Conservation (phyloP, 2,113 vertebrate species). For the Felis catus region DNA sequence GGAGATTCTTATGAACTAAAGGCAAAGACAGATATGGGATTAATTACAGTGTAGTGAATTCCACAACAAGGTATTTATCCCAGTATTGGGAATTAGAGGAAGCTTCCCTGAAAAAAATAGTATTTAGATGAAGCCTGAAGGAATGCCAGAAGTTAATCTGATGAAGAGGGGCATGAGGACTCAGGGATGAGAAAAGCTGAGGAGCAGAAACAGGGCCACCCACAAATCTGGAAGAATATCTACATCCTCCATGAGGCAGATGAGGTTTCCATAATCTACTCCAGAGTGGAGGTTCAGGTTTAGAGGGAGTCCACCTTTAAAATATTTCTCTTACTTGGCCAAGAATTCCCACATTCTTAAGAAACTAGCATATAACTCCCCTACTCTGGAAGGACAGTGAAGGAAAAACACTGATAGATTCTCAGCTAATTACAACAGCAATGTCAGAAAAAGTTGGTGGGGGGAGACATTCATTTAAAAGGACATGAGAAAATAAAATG, state of each 20-base stretch:
- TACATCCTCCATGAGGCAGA: neutral
- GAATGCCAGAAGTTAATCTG: neutral
- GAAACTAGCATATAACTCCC: neutral
- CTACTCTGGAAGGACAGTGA: neutral
- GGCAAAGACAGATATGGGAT: neutral
- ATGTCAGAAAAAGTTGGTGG: neutral
- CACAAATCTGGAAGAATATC: neutral
- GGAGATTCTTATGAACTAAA: neutral
- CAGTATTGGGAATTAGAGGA: neutral
- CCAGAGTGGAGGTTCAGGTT: neutral
- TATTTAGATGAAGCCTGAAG: conserved; percentile 2
- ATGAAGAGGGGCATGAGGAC: neutral
- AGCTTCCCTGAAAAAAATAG: neutral
- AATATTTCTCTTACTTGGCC: neutral
- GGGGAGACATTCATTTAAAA: neutral
- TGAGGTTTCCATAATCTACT: neutral
- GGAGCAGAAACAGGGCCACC: neutral
- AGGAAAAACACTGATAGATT: neutral
- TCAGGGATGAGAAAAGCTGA: neutral
- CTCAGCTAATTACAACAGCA: neutral
- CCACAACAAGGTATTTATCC: neutral
- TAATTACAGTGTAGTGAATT: neutral
- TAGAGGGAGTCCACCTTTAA: neutral
- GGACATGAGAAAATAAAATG: neutral
- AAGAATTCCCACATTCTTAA: neutral